Evolutionary conservation across 2,113 vertebrate species (phyloP).

Genomic region (Poicephalus gulielmi): DNA sequence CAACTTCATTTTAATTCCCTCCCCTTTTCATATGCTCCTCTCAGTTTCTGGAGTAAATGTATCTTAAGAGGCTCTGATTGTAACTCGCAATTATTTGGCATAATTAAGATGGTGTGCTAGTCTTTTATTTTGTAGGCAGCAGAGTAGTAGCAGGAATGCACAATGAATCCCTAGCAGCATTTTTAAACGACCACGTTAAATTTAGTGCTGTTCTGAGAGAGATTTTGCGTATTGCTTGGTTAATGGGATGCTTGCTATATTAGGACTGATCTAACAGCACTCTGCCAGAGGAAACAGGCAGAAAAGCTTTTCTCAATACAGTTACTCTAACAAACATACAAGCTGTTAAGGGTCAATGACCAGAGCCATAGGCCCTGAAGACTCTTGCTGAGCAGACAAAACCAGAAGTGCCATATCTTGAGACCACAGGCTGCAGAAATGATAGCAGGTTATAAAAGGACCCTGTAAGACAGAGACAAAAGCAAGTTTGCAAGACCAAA

Average conservation of each 20-base stretch:
- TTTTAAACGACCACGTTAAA: conserved; percentile 48
- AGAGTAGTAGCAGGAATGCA: background rate
- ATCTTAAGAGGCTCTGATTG: conserved; percentile 37
- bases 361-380: background rate
- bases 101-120: conserved; percentile 1
- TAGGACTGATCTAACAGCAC: background rate
- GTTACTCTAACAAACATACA: background rate
- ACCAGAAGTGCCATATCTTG: background rate
- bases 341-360: background rate
- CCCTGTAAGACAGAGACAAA: background rate
- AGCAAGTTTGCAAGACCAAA: background rate
- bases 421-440: background rate
- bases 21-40: conserved; percentile 7
- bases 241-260: conserved; percentile 38
- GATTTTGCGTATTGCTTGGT: background rate
- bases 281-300: background rate
- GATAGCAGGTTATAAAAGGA: background rate
- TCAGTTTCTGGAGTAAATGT: conserved; percentile 29
- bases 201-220: conserved; percentile 24
- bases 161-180: conserved; percentile 10
- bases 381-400: background rate
- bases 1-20: conserved; percentile 47
- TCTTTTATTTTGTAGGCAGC: conserved; percentile 26
- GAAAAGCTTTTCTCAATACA: background rate
- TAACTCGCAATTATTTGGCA: conserved; percentile 10